Base-by-base conservation (phyloP, 2,797 vertebrate species). In the Borostomias antarcticus region DNA sequence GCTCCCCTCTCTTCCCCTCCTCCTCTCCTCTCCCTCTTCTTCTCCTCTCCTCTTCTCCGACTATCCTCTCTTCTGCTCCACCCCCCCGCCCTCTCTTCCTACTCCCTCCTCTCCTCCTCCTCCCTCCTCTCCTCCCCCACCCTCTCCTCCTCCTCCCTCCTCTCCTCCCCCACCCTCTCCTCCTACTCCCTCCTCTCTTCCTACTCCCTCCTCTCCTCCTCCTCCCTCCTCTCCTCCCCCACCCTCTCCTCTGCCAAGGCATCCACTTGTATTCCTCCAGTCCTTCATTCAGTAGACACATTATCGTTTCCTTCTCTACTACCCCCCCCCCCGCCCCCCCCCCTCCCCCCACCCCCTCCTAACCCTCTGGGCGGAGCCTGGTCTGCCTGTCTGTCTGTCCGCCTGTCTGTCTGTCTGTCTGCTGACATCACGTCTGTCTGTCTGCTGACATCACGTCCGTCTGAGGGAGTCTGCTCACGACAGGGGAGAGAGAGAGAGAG, bases 391-490 rank as follows among this genome's bases (percentile, higher is more conserved):
- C n/a, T n/a, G n/a, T n/a, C n/a, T n/a, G n/a, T n/a, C n/a, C n/a
- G n/a, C n/a, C n/a, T n/a, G n/a, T n/a, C n/a, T n/a, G n/a, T n/a
- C n/a, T n/a, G n/a, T 43, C 37, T 43, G 3, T 37, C 13, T 43
- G 4, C 6, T 2, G 11, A 11, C 37, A 43, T 11, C 10, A n/a
- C n/a, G 58, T 59, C 23, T 66, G 72, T 68, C 77, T 84, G 82
- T 84, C 78, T 43, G 75, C 67, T 75, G 78, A 83, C 81, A 80
- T 85, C 83, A 76, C 67, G 75, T 84, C 76, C 72, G 13, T 4
- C 57, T 6, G n/a, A 75, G 74, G 59, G 74, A 32, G 69, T 70
- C 78, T 69, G 75, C 84, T 78, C 82, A 68, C 64, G 77, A 76
- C 66, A 1, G 21, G 21, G 76, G 72, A 79, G 84, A 76, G n/a